Evolutionary conservation across 1,140 invertebrate species (phyloP).

Genomic region (Macrobrachium nipponense): DNA sequence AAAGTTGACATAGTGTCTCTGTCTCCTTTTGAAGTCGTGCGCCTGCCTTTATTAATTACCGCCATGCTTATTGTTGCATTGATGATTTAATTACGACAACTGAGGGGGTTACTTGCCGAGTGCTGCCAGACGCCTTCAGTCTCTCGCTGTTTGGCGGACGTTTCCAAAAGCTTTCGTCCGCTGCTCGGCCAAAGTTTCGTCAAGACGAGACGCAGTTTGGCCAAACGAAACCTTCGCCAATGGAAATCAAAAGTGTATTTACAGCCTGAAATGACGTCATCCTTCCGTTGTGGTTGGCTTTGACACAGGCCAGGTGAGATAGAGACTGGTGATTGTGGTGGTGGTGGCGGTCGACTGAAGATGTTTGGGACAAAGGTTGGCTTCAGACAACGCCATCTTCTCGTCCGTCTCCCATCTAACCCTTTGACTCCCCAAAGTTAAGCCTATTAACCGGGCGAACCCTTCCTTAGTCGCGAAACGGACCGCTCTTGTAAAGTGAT

Average conservation of each 20-base stretch:
- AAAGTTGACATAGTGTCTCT: conserved; percentile 47
- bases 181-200: background rate
- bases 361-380: too few relatives aligned
- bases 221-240: too few relatives aligned
- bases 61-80: conserved; percentile 62
- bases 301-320: too few relatives aligned
- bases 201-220: too few relatives aligned
- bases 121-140: background rate
- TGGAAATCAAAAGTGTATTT: too few relatives aligned
- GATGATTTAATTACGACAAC: conserved; percentile 59
- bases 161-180: background rate
- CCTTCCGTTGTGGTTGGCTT: too few relatives aligned
- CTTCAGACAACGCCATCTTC: conserved; percentile 1
- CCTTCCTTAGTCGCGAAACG: conserved; percentile 4
- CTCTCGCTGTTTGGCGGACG: background rate
- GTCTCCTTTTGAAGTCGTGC: conserved; percentile 48
- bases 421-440: conserved; percentile 42
- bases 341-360: too few relatives aligned
- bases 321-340: too few relatives aligned
- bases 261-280: too few relatives aligned
- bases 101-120: conserved; percentile 37
- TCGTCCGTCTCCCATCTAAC: conserved; percentile 14
- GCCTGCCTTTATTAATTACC: conserved; percentile 58
- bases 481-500: conserved; percentile 10
- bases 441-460: conserved; percentile 35